Evolutionary conservation across 2,113 vertebrate species (phyloP).

Genomic region (Motacilla tschutschensis): DNA sequence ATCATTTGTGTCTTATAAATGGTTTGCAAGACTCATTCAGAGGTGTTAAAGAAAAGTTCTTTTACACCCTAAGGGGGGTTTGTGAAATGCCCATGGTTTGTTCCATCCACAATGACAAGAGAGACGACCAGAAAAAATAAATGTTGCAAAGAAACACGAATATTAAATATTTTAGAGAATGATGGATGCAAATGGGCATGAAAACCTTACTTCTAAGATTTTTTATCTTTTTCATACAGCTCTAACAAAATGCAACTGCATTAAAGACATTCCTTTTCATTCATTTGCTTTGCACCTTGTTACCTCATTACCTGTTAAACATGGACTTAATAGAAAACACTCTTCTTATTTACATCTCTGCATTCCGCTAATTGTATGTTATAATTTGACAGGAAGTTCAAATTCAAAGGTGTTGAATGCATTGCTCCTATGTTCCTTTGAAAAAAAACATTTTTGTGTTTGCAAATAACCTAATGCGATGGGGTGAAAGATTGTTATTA

Average conservation of each 20-base stretch:
- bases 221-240: not conserved
- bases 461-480: not conserved
- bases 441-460: not conserved
- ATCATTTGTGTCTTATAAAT: not conserved
- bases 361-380: not conserved
- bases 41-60: not conserved
- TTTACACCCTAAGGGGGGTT: not conserved
- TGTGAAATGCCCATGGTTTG: not conserved
- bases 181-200: not conserved
- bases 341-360: not conserved
- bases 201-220: not conserved
- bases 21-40: not conserved
- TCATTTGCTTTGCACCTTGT: not conserved
- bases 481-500: not conserved
- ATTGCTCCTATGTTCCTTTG: not conserved
- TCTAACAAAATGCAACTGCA: not conserved
- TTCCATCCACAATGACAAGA: not conserved
- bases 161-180: not conserved
- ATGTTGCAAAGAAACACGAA: not conserved
- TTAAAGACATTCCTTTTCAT: not conserved
- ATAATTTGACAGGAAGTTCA: not conserved
- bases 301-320: not conserved
- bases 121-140: not conserved
- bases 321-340: not conserved
- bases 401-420: not conserved